phyloP scores from a whole-genome alignment of 2,888 invertebrate species.

The Pyrrhosoma nymphula region DNA sequence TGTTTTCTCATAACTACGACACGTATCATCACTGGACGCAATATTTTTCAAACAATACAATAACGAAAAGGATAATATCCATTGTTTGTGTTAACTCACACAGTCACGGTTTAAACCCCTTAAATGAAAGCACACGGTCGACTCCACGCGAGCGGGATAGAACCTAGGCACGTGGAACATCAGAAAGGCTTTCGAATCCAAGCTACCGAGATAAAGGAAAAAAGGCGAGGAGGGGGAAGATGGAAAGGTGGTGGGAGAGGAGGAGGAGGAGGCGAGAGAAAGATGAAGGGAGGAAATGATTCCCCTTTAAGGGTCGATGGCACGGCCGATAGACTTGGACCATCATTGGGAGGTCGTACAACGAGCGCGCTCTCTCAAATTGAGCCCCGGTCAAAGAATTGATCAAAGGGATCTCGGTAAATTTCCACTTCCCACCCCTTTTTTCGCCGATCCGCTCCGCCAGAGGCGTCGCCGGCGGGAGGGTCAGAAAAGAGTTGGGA shows the following conservation, averaged over 20 bases:
- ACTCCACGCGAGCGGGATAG: not conserved
- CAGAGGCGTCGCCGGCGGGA: not conserved
- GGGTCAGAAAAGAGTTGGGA: not conserved
- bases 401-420: conserved; percentile 17
- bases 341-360: conserved; percentile 35
- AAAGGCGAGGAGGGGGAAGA: not conserved
- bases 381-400: not conserved
- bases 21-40: no score
- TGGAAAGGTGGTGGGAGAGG: not conserved
- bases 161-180: not conserved
- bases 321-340: not conserved
- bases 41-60: no score
- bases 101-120: no score
- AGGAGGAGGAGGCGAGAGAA: not conserved
- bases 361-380: not conserved
- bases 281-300: not conserved
- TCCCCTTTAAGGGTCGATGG: not conserved
- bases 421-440: not conserved
- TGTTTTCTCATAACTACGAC: no score
- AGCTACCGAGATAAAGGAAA: not conserved
- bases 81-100: no score
- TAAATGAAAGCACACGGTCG: no score
- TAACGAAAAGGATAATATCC: no score
- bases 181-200: not conserved
- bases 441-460: not conserved